Conservation (phyloP, 2,888 invertebrate genomes). For the Macrosiphum euphorbiae region DNA sequence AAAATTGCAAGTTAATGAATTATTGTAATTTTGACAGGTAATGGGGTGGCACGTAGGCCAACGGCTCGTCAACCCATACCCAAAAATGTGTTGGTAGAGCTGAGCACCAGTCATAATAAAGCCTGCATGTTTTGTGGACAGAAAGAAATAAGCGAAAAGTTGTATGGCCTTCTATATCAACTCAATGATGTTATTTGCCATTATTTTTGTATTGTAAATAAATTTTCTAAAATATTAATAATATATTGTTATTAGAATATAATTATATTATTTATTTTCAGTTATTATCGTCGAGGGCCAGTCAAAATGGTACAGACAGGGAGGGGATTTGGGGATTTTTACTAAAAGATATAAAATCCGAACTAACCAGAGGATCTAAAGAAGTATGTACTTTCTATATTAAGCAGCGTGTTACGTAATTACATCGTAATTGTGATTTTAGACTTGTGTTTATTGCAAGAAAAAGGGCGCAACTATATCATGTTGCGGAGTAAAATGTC, state of each 20-base stretch:
- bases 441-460: slow-evolving; percentile 81
- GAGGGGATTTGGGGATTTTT: slow-evolving; percentile 84
- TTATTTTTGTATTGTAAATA: slow-evolving; percentile 82
- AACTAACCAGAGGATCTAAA: slow-evolving; percentile 76
- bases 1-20: not conserved
- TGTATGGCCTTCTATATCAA: slow-evolving; percentile 74
- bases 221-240: not conserved
- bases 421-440: slow-evolving; percentile 68
- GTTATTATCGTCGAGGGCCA: slow-evolving; percentile 80
- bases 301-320: slow-evolving; percentile 78
- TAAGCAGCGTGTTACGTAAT: not conserved
- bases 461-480: slow-evolving; percentile 79
- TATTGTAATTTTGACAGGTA: not conserved
- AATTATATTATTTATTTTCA: slow-evolving; percentile 70
- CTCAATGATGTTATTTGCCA: slow-evolving; percentile 77
- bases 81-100: slow-evolving; percentile 34
- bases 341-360: slow-evolving; percentile 77
- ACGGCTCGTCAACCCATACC: not conserved
- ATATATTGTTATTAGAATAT: slow-evolving; percentile 9
- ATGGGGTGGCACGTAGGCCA: not conserved
- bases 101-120: not conserved
- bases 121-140: slow-evolving; percentile 75
- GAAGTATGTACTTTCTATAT: slow-evolving; percentile 73
- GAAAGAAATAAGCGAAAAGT: slow-evolving; percentile 73
- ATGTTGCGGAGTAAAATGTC: slow-evolving; percentile 78